Conservation (phyloP, 2,888 invertebrate genomes). For the Nomada fucata region DNA sequence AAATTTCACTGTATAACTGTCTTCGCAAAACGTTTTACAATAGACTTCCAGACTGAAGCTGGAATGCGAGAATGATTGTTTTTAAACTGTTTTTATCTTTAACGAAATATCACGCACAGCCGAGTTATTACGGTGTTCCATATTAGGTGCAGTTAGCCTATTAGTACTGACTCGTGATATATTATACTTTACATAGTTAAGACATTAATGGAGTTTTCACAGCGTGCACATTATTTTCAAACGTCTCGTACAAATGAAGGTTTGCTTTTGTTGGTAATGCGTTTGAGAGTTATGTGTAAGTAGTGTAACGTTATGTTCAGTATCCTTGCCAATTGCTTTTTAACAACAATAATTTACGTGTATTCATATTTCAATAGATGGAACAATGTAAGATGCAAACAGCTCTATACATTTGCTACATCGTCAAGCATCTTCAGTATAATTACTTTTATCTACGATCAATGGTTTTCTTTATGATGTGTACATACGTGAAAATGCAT, state of each 20-base stretch:
- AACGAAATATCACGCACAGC: too few species aligned
- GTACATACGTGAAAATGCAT: not conserved
- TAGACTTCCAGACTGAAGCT: too few species aligned
- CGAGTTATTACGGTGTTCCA: too few species aligned
- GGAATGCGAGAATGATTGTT: too few species aligned
- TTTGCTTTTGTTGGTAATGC: not conserved
- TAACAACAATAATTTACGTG: slow-evolving; percentile 29
- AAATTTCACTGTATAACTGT: too few species aligned
- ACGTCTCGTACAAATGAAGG: not conserved
- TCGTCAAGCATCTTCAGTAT: slow-evolving; percentile 26
- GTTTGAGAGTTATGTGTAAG: not conserved
- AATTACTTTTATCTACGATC: slow-evolving; percentile 16
- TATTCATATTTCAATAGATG: too few species aligned
- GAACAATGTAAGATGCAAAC: slow-evolving; percentile 5
- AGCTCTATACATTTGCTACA: slow-evolving; percentile 21
- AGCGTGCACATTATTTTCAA: not conserved
- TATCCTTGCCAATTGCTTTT: slow-evolving; percentile 22
- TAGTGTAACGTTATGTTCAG: not conserved
- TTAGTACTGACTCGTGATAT: too few species aligned
- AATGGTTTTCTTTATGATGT: slow-evolving; percentile 23
- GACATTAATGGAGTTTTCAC: not conserved
- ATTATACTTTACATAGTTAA: too few species aligned
- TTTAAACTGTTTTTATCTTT: too few species aligned
- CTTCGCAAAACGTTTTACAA: too few species aligned
- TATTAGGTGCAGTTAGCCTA: too few species aligned